These are phyloP conservation scores for Puntigrus tetrazona DNA, from an alignment of 2,113 vertebrate genomes.

Conservation along the genomic window DNA sequence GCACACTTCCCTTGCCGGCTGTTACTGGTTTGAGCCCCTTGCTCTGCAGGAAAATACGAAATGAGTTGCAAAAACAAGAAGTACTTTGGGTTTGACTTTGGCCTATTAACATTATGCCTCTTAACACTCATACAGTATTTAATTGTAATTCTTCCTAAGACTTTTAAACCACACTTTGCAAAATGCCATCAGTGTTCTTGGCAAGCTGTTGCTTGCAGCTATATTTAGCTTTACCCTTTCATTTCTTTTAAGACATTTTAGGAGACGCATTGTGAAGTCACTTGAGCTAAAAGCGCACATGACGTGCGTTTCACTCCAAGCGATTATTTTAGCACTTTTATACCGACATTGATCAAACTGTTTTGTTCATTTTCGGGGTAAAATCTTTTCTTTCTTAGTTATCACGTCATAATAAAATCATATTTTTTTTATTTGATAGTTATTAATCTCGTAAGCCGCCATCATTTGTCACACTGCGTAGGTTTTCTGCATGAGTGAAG, in stretches of 20 bases:
- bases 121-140: neutral
- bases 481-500: conserved; percentile 23
- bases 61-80: neutral
- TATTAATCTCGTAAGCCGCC: neutral
- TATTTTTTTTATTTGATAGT: neutral
- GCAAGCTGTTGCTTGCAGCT: neutral
- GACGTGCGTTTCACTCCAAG: neutral
- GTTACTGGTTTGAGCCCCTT: neutral
- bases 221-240: neutral
- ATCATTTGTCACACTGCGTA: conserved; percentile 7
- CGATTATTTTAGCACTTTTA: neutral
- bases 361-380: neutral
- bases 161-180: neutral
- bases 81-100: too few species aligned
- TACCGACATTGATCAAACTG: neutral
- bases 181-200: neutral
- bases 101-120: neutral
- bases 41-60: neutral
- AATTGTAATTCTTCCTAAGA: neutral
- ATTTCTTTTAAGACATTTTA: neutral
- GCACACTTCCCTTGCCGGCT: neutral
- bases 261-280: neutral
- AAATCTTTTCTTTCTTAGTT: neutral
- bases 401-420: neutral
- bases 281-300: neutral